Evolutionary conservation across 2,113 vertebrate genomes (phyloP), one percentile per base, ranked within the genome.

Genomic region (Bufo gargarizans): DNA sequence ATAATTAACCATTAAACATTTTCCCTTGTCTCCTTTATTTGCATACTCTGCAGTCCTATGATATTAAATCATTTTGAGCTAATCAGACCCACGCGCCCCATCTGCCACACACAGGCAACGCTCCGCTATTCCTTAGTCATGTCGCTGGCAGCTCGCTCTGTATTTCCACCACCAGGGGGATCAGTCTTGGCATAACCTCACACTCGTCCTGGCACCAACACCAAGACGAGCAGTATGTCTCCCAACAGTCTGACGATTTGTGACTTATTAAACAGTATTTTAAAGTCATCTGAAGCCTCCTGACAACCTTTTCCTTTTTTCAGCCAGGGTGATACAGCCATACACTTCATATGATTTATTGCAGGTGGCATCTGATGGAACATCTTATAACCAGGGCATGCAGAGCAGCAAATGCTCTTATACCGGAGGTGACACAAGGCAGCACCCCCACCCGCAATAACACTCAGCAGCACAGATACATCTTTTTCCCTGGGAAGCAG

Each of bases 101-200:
- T 89, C 87, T 90, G 87, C 88, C 92, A 91, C 91, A 90, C 88
- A 86, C 86, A 92, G 86, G 76, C 82, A 91, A 80, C 89, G 12
- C 78, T 56, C 90, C 89, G 22, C 91, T 92, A 69, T 84, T 91
- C 89, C 78, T 92, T 92, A 93, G 90, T 92, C 90, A 93, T 77
- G 63, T 19, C 50, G 88, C 55, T 91, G 92, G 91, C 91, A 92
- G 85, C 81, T 59, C 89, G 56, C 79, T 90, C 45, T 92, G 69
- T 67, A 91, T 91, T 87, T 59, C 43, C 69, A 86, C 88, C 71
- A 88, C 89, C 90, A 90, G 71, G 82, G 78, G 78, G 84, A 89
- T 89, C 88, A 86, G 88, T 20, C 83, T 14, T 91, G 90, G 91
- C 77, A 91, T 84, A 22, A 53, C 89, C 83, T 86, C 72, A 90